Evolutionary conservation across 2,113 vertebrate species (phyloP).

Genomic region (Vanacampus margaritifer): DNA sequence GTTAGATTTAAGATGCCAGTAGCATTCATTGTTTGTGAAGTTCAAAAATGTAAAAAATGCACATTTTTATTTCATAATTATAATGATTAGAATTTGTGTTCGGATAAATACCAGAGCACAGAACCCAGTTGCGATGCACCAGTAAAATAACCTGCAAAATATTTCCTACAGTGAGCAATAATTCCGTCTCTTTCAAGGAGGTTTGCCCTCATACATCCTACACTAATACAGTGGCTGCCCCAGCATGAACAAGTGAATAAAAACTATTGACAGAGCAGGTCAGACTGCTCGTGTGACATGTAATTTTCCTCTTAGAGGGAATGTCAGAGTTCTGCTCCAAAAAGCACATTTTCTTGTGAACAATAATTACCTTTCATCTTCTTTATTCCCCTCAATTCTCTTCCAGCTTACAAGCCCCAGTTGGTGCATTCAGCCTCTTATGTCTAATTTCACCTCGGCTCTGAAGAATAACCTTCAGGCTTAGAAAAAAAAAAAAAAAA

Average conservation of each 20-base stretch:
- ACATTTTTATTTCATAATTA: neutral
- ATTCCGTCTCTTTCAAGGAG: neutral
- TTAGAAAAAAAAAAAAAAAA: slow-evolving; percentile 15
- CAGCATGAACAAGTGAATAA: slow-evolving; percentile 18
- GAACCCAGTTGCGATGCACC: slow-evolving; percentile 1
- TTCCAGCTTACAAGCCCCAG: slow-evolving; percentile 23
- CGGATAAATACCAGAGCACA: neutral
- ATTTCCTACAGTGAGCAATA: slow-evolving; percentile 11
- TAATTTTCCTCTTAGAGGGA: slow-evolving; percentile 37
- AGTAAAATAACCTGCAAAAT: slow-evolving; percentile 18
- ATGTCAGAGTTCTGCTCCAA: slow-evolving; percentile 40
- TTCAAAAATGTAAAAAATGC: neutral
- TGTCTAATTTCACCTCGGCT: slow-evolving; percentile 49
- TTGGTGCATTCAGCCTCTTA: slow-evolving; percentile 27
- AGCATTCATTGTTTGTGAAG: neutral
- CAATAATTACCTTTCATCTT: slow-evolving; percentile 50
- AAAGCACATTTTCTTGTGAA: slow-evolving; percentile 53
- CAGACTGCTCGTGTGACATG: slow-evolving; percentile 30
- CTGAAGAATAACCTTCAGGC: slow-evolving; percentile 35
- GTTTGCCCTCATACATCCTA: neutral
- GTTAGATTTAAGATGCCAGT: neutral
- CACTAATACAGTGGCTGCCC: slow-evolving; percentile 2
- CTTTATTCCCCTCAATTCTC: slow-evolving; percentile 34
- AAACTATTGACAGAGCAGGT: slow-evolving; percentile 34
- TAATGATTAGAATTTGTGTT: neutral